Evolutionary conservation across 2,113 vertebrate species (phyloP), one percentile per base, ranked within the genome.

Genomic region (Rattus rattus): DNA sequence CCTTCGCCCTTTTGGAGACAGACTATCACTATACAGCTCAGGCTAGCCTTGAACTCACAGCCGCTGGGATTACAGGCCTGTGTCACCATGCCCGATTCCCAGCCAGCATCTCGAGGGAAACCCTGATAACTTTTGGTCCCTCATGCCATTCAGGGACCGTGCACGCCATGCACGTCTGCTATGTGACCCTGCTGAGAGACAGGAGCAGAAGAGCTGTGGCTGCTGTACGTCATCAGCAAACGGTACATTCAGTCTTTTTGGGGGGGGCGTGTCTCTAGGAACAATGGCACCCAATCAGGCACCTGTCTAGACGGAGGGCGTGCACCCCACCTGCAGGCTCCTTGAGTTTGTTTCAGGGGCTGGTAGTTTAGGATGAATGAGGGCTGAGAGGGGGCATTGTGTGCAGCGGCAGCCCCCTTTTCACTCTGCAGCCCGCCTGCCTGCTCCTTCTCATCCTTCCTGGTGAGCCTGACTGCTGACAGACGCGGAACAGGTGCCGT

Each of bases 331-430:
- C 52, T 94, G 36, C 77, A 90, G 96, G n/a, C 89, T 96, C 81
- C 14, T 0, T 49, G 86, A 75, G 28, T 93, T 94, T 86, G 69
- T 72, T 86, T 92, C 1, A 39, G 96, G 77, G 77, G 56, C 92
- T 94, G 81, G 52, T 3, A 47, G 65, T 75, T 96, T 85, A 56
- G 43, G 95, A 90, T 39, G 83, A 96, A 65, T 6, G 94, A 79
- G 72, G 76, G 63, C 81, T 61, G 49, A 39, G 73, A 87, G 80
- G 56, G 63, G 19, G 17, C 36, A 54, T 39, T 79, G 52, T 1
- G n/a, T 11, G 52, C 0, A 14, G 81, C 19, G 33, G 33, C 2
- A 26, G 81, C 77, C 59, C 67, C 2, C 92, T 85, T 49, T 76
- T 69, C 83, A 22, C 54, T 80, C 5, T 88, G 56, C 33, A 2